phyloP scores from a whole-genome alignment of 2,797 vertebrate species.

The Psittacula derbiana region DNA sequence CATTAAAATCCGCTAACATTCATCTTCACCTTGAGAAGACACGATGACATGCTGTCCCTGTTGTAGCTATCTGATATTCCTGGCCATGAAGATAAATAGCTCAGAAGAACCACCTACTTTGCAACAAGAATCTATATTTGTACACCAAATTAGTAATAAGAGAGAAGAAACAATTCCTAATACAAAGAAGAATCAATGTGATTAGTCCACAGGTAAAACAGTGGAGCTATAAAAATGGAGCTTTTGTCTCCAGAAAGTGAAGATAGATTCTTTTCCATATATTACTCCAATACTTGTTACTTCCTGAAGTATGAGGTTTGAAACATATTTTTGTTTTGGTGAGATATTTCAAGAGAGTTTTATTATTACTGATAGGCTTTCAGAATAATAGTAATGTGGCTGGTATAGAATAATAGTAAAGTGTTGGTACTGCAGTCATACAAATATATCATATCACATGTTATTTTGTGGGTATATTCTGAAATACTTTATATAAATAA shows the following conservation, averaged over 20 bases:
- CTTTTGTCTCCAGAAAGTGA: background rate
- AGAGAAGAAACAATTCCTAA: background rate
- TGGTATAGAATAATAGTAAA: background rate
- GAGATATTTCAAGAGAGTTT: slow-evolving; percentile 17
- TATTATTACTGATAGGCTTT: slow-evolving; percentile 1
- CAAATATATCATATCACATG: background rate
- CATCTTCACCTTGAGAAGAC: slow-evolving; percentile 24
- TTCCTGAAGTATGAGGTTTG: background rate
- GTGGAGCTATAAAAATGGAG: background rate
- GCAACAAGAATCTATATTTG: background rate
- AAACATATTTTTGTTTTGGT: slow-evolving; percentile 22
- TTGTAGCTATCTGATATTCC: background rate
- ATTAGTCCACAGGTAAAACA: background rate
- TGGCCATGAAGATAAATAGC: slow-evolving; percentile 17
- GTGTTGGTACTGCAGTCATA: background rate
- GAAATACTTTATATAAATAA: slow-evolving; percentile 37
- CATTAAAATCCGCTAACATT: background rate
- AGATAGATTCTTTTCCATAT: background rate
- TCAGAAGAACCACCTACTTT: slow-evolving; percentile 15
- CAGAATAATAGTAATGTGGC: background rate
- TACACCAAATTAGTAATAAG: slow-evolving; percentile 5
- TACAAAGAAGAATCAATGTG: background rate
- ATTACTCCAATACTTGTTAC: background rate
- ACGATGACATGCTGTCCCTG: background rate
- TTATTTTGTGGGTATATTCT: background rate